Base-by-base conservation (phyloP, 2,113 vertebrate species). In the Pelecanoides urinatrix region DNA sequence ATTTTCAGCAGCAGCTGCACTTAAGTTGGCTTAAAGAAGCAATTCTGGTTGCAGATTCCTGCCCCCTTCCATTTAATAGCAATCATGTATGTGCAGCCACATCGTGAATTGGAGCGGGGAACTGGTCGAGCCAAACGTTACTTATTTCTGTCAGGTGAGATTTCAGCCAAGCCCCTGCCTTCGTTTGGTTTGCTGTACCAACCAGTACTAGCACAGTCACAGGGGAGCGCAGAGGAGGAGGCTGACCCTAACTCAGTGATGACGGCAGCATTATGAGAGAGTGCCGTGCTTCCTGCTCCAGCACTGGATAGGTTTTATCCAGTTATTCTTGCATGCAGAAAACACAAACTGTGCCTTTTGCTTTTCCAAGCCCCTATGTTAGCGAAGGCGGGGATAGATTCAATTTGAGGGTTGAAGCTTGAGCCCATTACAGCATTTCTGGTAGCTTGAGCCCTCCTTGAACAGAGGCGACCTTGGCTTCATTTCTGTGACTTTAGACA, bases 151-250 rank as follows among this genome's bases (percentile, higher is more conserved):
- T 76, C 50, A 16, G 78, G 11, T 2, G 29, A 52, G 53, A 44
- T 52, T 85, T 76, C 45, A 68, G 45, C 58, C 58, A 22, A 49
- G 52, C 21, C 50, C 10, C 0, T 44, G 21, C 50, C 56, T 67
- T 36, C 0, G 0, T 29, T 62, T 38, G 66, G 25, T 12, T 79
- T 26, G 1, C 47, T 63, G 20, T 67, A 34, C 52, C 36, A 29
- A 1, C 19, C 49, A 44, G 56, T 7, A 8, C 17, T 10, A 40
- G 68, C 10, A 18, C 13, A 29, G 66, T 13, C 0, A 0, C 1
- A 30, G 63, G 13, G 38, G 27, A 75, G 65, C 2, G 6, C 0
- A 9, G 59, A 38, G 65, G 9, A 77, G 29, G 40, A 7, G 0
- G 25, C 34, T 84, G 81, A n/a, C 36, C 63, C 10, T 0, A 42